Evolutionary conservation across 1,140 invertebrate species (phyloP), one percentile per base, ranked within the genome.

Genomic region (Lepidotrigona ventralis): DNA sequence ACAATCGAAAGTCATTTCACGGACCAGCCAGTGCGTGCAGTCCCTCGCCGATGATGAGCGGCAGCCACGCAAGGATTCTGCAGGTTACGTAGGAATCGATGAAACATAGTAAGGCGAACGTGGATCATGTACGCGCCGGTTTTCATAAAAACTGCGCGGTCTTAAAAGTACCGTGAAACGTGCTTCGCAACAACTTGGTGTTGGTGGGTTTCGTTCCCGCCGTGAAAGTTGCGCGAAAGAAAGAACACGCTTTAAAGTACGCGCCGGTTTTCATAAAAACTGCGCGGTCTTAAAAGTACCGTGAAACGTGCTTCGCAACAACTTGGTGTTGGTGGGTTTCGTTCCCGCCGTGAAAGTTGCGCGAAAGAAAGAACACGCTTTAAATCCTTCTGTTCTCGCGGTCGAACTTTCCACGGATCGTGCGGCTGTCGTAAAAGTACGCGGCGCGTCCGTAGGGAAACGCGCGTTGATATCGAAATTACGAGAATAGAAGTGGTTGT

Each of bases 381-480:
- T 51, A 71, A 71, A 71, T 71, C 23, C 39, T 29, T 6, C 17
- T 8, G 29, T 64, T 64, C 63, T 26, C 63, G n/a, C 39, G 39
- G 39, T 3, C 39, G 8, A 46, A 6, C 8, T 46, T 46, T 46
- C 6, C 39, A 46, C 8, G 6, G 39, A 46, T 46, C 39, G 6
- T 46, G 14, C 14, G n/a, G 63, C n/a, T 15, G 12, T 23, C n/a
- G n/a, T 17, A 26, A 26, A 64, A 26, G 14, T 63, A 12, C 14
- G n/a, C 39, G 6, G 19, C 60, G n/a, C 8, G 6, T 46, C n/a
- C 26, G 5, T 26, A n/a, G 5, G 0, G 12, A 33, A 29, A 29
- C 71, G 26, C 71, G 75, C 71, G 75, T 29, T 26, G 33, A 53
- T 77, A 29, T 77, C 63, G 69, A 73, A 72, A 73, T 63, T 26